Conservation (phyloP, 2,113 vertebrate genomes). For the Phalacrocorax pelagicus region DNA sequence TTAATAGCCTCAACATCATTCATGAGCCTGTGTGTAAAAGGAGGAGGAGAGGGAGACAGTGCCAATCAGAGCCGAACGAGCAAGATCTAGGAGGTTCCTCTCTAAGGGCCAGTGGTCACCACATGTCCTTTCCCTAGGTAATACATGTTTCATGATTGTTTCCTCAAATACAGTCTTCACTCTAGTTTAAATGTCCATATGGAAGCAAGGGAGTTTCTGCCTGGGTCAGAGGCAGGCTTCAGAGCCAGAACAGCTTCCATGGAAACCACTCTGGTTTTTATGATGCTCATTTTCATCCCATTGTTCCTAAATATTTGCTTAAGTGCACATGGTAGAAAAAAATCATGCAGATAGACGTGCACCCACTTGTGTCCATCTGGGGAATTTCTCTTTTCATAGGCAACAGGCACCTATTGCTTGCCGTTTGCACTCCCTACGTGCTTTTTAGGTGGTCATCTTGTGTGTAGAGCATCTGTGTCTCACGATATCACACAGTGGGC, state of each 20-base stretch:
- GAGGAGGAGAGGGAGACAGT: neutral
- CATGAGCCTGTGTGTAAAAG: neutral
- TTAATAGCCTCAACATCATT: conserved; percentile 42
- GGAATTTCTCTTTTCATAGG: neutral
- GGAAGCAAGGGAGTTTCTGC: neutral
- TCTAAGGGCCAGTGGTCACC: neutral
- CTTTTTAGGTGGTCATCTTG: neutral
- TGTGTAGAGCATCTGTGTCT: neutral
- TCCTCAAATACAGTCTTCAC: neutral
- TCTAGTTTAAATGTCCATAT: neutral
- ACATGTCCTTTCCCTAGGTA: neutral
- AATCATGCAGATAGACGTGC: neutral
- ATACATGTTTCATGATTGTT: neutral
- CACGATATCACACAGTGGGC: neutral
- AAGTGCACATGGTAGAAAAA: neutral
- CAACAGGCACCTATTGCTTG: neutral
- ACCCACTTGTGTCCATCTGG: neutral
- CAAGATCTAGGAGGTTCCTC: neutral
- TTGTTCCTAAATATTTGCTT: neutral
- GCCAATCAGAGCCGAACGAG: neutral
- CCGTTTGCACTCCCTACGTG: neutral
- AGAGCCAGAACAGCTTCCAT: neutral
- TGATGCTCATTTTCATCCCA: neutral
- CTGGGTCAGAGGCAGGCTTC: neutral
- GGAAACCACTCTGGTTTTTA: neutral